These are phyloP conservation scores for Isaurus tuberculatus DNA, from an alignment of 92 coral and sea anemone species.

Conservation along the genomic window DNA sequence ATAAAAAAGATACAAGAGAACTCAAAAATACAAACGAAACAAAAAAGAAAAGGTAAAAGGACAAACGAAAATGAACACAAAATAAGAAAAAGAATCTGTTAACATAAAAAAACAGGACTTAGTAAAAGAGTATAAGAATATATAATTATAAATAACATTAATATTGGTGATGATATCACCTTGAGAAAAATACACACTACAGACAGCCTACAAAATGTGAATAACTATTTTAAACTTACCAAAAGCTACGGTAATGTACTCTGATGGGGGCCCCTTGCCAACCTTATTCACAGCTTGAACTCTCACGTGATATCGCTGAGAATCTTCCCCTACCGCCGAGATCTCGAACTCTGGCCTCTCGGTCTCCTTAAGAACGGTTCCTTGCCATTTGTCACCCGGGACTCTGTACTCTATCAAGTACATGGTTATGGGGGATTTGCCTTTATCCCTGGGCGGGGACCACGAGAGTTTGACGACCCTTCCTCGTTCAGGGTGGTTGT, in stretches of 20 bases:
- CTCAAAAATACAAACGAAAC: too few relatives aligned
- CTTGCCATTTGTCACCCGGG: constrained; percentile 31
- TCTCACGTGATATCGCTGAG: constrained; percentile 27
- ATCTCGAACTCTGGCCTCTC: constrained; percentile 25
- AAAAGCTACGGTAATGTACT: constrained; percentile 27
- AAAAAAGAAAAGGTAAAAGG: too few relatives aligned
- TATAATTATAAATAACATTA: too few relatives aligned
- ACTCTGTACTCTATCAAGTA: constrained; percentile 29
- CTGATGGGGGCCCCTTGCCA: constrained; percentile 44
- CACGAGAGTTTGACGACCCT: constrained; percentile 35
- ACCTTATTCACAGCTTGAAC: constrained; percentile 40
- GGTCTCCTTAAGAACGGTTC: constrained; percentile 32
- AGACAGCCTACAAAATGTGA: neutral
- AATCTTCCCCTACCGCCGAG: constrained; percentile 20
- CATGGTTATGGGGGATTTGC: constrained; percentile 29
- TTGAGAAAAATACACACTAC: too few relatives aligned
- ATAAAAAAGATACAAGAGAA: too few relatives aligned
- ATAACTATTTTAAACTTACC: constrained; percentile 32
- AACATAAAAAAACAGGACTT: too few relatives aligned
- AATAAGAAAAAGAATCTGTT: too few relatives aligned
- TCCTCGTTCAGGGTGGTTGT: constrained; percentile 24
- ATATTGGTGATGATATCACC: neutral
- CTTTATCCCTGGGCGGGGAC: constrained; percentile 34
- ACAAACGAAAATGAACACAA: too few relatives aligned
- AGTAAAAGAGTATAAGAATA: too few relatives aligned